Conservation (phyloP, 92 coral and sea anemone genomes). For the Plumapathes pennacea region DNA sequence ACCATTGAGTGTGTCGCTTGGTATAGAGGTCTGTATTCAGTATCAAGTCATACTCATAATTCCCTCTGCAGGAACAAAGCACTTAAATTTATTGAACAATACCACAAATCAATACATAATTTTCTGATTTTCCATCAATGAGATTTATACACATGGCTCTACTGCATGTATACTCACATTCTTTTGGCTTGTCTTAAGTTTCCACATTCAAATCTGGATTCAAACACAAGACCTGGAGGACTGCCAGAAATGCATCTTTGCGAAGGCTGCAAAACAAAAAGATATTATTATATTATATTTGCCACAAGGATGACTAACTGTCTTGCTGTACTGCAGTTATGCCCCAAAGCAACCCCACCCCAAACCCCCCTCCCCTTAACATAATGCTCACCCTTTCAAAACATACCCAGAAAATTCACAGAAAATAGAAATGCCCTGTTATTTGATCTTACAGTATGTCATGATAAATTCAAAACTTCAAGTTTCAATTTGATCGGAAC, state of each 20-base stretch:
- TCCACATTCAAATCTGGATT: slow-evolving; percentile 96
- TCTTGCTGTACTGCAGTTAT: too few relatives aligned
- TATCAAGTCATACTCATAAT: slow-evolving; percentile 86
- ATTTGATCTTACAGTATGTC: too few relatives aligned
- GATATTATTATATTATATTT: too few relatives aligned
- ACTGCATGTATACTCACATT: slow-evolving; percentile 53
- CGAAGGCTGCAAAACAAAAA: slow-evolving; percentile 17
- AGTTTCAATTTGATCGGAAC: too few relatives aligned
- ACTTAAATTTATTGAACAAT: background rate
- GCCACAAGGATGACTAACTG: too few relatives aligned
- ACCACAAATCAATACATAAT: background rate
- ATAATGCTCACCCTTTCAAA: too few relatives aligned
- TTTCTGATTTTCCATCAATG: background rate
- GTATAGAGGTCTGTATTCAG: slow-evolving; percentile 86
- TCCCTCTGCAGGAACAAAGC: slow-evolving; percentile 60
- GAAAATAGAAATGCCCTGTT: too few relatives aligned
- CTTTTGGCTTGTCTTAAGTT: slow-evolving; percentile 89
- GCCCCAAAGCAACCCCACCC: too few relatives aligned
- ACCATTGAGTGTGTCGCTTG: slow-evolving; percentile 96
- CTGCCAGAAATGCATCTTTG: slow-evolving; percentile 68
- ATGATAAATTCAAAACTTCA: too few relatives aligned
- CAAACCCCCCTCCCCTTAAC: too few relatives aligned
- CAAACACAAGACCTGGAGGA: slow-evolving; percentile 83
- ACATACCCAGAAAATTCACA: too few relatives aligned
- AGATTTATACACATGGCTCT: too few relatives aligned